Evolutionary conservation across 2,888 invertebrate species (phyloP), one percentile per base, ranked within the genome.

Genomic region (Scelioninae gen. 1): DNA sequence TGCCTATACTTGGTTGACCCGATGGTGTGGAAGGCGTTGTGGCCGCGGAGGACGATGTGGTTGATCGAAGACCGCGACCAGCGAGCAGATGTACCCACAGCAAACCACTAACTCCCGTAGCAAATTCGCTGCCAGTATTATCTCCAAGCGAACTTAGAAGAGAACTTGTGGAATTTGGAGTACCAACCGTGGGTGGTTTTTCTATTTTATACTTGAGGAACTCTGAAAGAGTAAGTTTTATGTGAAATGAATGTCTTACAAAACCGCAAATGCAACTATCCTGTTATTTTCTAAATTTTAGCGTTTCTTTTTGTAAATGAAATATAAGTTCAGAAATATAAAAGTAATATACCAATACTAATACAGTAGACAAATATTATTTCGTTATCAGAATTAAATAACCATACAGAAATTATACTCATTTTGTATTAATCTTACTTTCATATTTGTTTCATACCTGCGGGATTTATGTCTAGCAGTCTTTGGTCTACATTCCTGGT

Each of bases 161-260:
- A 34, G 92, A 92, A 81, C 92, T 92, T 68, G 94, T 94, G 55
- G 94, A 94, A 51, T 93, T 93, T 66, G 94, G 94, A 53, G 94
- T 93, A 13, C 94, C 93, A 23, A 94, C 93, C 84, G 89, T 91
- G 51, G 93, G 91, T 65, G 94, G 95, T 89, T 97, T 97, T 89
- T 97, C 97, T 89, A 97, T 95, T 93, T 97, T 97, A 93, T 98
- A 97, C 93, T 97, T 97, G 89, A 96, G 95, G 93, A 97, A 98
- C 94, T 97, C 96, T 95, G 93, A 0, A 93, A 93, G n/a, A n/a
- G n/a, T n/a, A n/a, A n/a, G n/a, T n/a, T n/a, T n/a, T n/a, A n/a
- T n/a, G n/a, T n/a, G n/a, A n/a, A n/a, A n/a, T n/a, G n/a, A n/a
- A n/a, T n/a, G n/a, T n/a, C n/a, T n/a, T n/a, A n/a, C 23, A 23